Evolutionary conservation across 2,888 invertebrate genomes (phyloP), one percentile per base, ranked within the genome.

Genomic region (Cataglyphis cursor): DNA sequence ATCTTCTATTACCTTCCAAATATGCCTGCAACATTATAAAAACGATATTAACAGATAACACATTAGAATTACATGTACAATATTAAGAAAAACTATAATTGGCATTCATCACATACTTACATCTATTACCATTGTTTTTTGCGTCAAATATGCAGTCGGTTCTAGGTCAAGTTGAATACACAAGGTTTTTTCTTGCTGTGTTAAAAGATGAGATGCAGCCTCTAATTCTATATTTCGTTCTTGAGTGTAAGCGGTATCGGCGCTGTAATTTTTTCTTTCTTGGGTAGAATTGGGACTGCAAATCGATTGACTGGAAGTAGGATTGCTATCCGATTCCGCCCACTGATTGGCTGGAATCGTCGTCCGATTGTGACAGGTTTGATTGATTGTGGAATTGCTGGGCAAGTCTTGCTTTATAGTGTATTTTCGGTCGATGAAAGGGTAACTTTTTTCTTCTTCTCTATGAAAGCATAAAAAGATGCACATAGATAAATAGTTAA

Each of bases 391-490:
- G 87, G 90, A 92, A 90, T 90, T 93, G 93, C 89, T 93, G 93
- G 90, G 92, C 91, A 92, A 95, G 94, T 94, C 95, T 94, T 95
- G 97, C 96, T 96, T 97, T 97, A 95, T 97, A 97, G 95, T 98
- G 98, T 95, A 97, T 97, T 96, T 98, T 98, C 96, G 97, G 97
- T 96, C 98, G 96, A 96, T 97, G 97, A 96, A 98, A 98, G 95
- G 97, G 97, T 96, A 97, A 96, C 95, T 96, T 96, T 95, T 96
- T 96, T 96, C 97, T 95, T 95, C 96, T 96, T 96, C 97, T 97
- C 97, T 97, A 95, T 84, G 94, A 93, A 62, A 70, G 6, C n/a
- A 72, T 10, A 44, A n/a, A 61, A n/a, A 61, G 24, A 61, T 5
- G 28, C 12, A 24, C 62, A 65, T 3, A 24, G 3, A 48, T 10